Percentiles rank a stretch among this genome's conserved stretches.
phyloP scores from a whole-genome alignment of 2,113 vertebrate genomes.

The Micromys minutus region DNA sequence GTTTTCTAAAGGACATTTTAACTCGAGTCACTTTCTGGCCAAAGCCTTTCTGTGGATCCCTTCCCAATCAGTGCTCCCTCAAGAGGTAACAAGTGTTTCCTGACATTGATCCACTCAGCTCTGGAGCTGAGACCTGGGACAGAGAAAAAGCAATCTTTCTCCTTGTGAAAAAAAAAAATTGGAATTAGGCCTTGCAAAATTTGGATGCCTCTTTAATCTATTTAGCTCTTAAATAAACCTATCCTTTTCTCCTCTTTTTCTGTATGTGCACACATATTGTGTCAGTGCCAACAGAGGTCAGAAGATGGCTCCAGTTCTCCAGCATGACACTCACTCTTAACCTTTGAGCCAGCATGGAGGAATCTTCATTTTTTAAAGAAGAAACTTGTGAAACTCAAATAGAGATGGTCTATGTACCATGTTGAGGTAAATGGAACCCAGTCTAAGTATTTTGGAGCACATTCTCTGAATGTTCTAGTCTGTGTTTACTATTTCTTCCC shows the following conservation, averaged over 20 bases:
- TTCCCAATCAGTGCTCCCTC: neutral
- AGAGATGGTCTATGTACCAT: neutral
- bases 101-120: neutral
- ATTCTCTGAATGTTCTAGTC: conserved; percentile 19
- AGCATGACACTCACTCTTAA: neutral
- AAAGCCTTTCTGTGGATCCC: conserved; percentile 30
- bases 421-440: neutral
- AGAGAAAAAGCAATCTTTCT: neutral
- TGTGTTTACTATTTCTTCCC: neutral
- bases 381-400: conserved; percentile 4
- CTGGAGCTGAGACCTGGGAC: neutral
- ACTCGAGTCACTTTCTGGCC: conserved; percentile 20
- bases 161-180: conserved; percentile 1
- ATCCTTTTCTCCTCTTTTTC: neutral
- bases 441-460: neutral
- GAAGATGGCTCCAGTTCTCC: neutral
- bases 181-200: neutral
- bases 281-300: neutral
- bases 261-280: neutral
- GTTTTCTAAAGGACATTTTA: conserved; percentile 15
- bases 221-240: conserved; percentile 26
- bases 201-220: neutral
- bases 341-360: neutral
- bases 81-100: neutral
- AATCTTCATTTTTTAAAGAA: conserved; percentile 23